A percentile compares a stretch with the other conserved stretches of the same genome.
These are phyloP conservation scores for Galaxias olidus DNA, from an alignment of 2,797 vertebrate genomes.

Conservation along the genomic window DNA sequence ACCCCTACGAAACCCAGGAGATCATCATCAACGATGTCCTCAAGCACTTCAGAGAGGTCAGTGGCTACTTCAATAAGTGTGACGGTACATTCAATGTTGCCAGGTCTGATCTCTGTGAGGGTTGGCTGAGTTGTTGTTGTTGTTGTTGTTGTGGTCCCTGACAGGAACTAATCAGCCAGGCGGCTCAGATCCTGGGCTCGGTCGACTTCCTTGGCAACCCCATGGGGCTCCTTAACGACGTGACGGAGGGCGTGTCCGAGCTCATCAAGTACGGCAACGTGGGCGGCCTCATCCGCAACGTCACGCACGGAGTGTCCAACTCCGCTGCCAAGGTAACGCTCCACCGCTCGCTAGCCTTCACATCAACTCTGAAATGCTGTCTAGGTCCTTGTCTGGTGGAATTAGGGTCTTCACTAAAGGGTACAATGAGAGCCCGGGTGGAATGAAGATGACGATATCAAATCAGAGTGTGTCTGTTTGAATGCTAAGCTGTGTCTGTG, in stretches of 20 bases:
- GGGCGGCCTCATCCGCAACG: conserved; percentile 92
- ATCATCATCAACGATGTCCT: conserved; percentile 95
- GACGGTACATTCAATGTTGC: not conserved
- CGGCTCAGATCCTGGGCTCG: conserved; percentile 93
- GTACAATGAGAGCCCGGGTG: too few relatives aligned
- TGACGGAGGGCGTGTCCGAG: conserved; percentile 91
- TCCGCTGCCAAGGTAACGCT: conserved; percentile 93
- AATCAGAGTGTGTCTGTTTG: not conserved
- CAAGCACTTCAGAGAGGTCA: conserved; percentile 97
- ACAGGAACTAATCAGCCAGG: conserved; percentile 95
- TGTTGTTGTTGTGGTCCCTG: conserved; percentile 1
- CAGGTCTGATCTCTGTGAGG: too few relatives aligned
- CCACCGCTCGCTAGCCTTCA: too few relatives aligned
- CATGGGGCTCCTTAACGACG: conserved; percentile 92
- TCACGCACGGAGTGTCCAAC: conserved; percentile 97
- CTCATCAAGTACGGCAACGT: conserved; percentile 97
- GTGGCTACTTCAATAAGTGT: conserved; percentile 6
- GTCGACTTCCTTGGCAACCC: conserved; percentile 98
- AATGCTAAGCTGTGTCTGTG: conserved; percentile 1
- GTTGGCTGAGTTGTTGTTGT: not conserved
- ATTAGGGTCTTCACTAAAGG: too few relatives aligned
- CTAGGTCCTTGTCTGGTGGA: too few relatives aligned
- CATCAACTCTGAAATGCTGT: too few relatives aligned
- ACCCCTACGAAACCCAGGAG: conserved; percentile 95
- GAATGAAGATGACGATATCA: too few relatives aligned